A percentile compares a stretch with the other conserved stretches of the same genome.
Evolutionary conservation across 2,797 vertebrate species (phyloP).

Genomic region (Balearica regulorum): DNA sequence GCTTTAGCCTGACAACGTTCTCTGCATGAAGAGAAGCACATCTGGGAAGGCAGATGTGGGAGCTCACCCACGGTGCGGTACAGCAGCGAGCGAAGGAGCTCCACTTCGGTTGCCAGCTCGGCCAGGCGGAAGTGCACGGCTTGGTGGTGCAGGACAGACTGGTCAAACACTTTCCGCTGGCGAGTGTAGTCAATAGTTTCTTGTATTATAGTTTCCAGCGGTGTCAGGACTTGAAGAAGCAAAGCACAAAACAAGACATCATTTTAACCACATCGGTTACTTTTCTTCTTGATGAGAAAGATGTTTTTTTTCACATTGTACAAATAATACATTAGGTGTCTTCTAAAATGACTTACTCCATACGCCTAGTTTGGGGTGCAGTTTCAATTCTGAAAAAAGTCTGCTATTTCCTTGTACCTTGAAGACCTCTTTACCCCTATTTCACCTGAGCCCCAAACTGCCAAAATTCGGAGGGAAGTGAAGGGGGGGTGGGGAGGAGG

Average conservation of each 20-base stretch:
- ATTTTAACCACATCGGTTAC: not conserved
- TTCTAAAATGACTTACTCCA: not conserved
- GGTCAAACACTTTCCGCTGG: conserved; percentile 81
- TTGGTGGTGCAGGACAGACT: conserved; percentile 82
- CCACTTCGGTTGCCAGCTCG: conserved; percentile 84
- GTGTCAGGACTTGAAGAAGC: conserved; percentile 71
- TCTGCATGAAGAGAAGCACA: not conserved
- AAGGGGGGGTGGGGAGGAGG: not conserved
- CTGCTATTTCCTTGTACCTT: not conserved
- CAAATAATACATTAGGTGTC: not conserved
- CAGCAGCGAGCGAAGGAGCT: conserved; percentile 85
- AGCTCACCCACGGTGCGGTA: conserved; percentile 76
- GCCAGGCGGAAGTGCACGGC: conserved; percentile 84
- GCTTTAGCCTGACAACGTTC: not conserved
- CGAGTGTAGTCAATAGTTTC: conserved; percentile 83
- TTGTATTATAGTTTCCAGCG: conserved; percentile 79
- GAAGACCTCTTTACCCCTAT: not conserved
- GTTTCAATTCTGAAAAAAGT: not conserved
- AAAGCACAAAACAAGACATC: not conserved
- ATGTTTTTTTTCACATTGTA: not conserved
- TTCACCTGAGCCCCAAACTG: not conserved
- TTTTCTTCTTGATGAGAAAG: not conserved
- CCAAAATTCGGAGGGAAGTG: not conserved
- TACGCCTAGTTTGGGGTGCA: not conserved
- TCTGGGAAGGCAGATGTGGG: not conserved